These are phyloP conservation scores for Tenthredo amoena DNA, from an alignment of 2,888 invertebrate species.

Conservation along the genomic window DNA sequence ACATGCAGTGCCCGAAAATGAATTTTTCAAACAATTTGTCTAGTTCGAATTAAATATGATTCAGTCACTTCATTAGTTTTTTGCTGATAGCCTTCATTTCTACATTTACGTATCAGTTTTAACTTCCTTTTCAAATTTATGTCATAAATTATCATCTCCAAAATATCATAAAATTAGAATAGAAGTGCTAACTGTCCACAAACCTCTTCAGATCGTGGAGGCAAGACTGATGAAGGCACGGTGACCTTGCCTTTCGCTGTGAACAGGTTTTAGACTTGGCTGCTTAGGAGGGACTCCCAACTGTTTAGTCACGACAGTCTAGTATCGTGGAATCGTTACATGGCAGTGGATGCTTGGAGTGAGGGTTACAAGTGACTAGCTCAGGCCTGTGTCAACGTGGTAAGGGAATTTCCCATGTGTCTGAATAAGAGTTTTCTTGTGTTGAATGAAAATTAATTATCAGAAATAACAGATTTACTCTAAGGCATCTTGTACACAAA, in stretches of 20 bases:
- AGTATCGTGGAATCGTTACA: slow-evolving; percentile 14
- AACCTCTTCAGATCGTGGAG: not conserved
- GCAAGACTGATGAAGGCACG: slow-evolving; percentile 2
- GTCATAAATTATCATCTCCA: not conserved
- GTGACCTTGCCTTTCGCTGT: slow-evolving; percentile 34
- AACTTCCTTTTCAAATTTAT: not conserved
- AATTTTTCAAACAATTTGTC: not conserved
- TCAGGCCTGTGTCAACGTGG: not conserved
- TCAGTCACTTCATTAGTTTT: not conserved
- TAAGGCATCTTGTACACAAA: not conserved
- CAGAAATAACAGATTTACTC: not conserved
- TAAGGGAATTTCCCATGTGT: not conserved
- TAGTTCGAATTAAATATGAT: not conserved
- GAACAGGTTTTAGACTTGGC: slow-evolving; percentile 20
- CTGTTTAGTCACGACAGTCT: slow-evolving; percentile 15
- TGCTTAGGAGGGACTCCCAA: not conserved
- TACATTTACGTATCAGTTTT: not conserved
- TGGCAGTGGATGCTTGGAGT: not conserved
- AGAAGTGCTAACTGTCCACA: not conserved
- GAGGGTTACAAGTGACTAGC: not conserved
- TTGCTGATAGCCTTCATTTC: not conserved
- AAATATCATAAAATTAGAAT: not conserved
- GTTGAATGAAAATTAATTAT: not conserved
- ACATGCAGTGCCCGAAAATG: not conserved
- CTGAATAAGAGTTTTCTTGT: not conserved